These are phyloP conservation scores for Lucifuga dentata DNA, from an alignment of 2,113 vertebrate genomes.

Conservation along the genomic window DNA sequence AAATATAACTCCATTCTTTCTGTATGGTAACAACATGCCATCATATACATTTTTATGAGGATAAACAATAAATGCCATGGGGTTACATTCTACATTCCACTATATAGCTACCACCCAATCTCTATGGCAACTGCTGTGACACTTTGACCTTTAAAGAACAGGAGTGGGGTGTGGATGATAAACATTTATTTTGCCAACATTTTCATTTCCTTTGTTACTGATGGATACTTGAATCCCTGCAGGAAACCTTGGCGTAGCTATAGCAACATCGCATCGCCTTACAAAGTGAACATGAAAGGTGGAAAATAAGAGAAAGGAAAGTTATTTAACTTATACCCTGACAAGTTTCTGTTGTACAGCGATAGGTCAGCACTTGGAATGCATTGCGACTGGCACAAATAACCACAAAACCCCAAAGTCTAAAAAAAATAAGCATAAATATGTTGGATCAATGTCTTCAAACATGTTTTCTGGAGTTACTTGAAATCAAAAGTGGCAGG, in stretches of 20 bases:
- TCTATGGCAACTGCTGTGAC: slow-evolving; percentile 53
- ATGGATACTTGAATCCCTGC: slow-evolving; percentile 46
- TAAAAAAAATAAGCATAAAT: background rate
- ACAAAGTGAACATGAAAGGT: slow-evolving; percentile 23
- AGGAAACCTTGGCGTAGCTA: slow-evolving; percentile 69
- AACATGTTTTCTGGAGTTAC: slow-evolving; percentile 20
- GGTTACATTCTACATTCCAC: slow-evolving; percentile 24
- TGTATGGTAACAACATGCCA: background rate
- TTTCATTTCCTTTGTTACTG: slow-evolving; percentile 54
- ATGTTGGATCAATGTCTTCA: slow-evolving; percentile 4
- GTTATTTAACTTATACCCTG: slow-evolving; percentile 26
- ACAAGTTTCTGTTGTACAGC: slow-evolving; percentile 35
- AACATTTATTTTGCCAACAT: slow-evolving; percentile 71
- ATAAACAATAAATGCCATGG: slow-evolving; percentile 44
- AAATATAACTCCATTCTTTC: background rate
- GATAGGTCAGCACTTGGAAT: slow-evolving; percentile 24
- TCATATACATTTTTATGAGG: slow-evolving; percentile 8
- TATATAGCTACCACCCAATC: slow-evolving; percentile 24
- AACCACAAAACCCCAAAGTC: background rate
- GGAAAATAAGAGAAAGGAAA: slow-evolving; percentile 1
- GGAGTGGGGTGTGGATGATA: slow-evolving; percentile 62
- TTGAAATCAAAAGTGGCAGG: slow-evolving; percentile 41
- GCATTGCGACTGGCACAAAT: background rate
- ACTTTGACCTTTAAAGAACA: slow-evolving; percentile 58
- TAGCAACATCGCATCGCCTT: slow-evolving; percentile 57